Evolutionary conservation across 2,113 vertebrate genomes (phyloP).

Genomic region (Gasterosteus aculeatus): DNA sequence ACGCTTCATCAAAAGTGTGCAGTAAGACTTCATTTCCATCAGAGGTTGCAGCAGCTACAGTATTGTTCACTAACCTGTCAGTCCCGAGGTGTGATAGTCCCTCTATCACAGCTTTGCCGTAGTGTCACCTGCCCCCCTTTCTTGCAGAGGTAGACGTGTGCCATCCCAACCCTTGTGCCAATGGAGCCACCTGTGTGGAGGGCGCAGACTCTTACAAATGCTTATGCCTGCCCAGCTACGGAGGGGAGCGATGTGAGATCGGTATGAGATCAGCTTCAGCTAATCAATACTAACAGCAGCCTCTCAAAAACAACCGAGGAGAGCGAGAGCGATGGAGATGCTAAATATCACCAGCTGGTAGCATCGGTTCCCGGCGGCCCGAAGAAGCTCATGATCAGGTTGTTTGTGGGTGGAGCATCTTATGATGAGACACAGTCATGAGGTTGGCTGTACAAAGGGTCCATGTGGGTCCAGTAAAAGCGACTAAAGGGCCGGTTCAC

Average conservation of each 20-base stretch:
- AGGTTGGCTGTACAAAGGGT: neutral
- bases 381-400: neutral
- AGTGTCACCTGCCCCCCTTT: conserved; percentile 81
- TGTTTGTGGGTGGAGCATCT: neutral
- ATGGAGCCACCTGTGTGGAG: conserved; percentile 97
- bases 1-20: neutral
- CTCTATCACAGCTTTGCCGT: conserved; percentile 45
- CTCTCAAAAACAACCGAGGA: conserved; percentile 65
- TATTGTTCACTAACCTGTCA: conserved; percentile 64
- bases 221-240: conserved; percentile 99
- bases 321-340: neutral
- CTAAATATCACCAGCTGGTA: neutral
- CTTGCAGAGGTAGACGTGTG: conserved; percentile 98
- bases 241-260: conserved; percentile 94
- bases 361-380: neutral
- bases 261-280: conserved; percentile 96
- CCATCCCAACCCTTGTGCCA: conserved; percentile 94
- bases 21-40: conserved; percentile 34
- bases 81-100: conserved; percentile 36
- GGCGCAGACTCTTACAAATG: conserved; percentile 94
- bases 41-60: conserved; percentile 61
- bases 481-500: conserved; percentile 10
- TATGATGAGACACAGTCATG: too few relatives aligned
- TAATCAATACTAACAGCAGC: conserved; percentile 88
- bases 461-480: neutral